A percentile compares a stretch with the other conserved stretches of the same genome.
These are phyloP conservation scores for Chaetodon trifascialis DNA, from an alignment of 2,113 vertebrate species.

Conservation along the genomic window DNA sequence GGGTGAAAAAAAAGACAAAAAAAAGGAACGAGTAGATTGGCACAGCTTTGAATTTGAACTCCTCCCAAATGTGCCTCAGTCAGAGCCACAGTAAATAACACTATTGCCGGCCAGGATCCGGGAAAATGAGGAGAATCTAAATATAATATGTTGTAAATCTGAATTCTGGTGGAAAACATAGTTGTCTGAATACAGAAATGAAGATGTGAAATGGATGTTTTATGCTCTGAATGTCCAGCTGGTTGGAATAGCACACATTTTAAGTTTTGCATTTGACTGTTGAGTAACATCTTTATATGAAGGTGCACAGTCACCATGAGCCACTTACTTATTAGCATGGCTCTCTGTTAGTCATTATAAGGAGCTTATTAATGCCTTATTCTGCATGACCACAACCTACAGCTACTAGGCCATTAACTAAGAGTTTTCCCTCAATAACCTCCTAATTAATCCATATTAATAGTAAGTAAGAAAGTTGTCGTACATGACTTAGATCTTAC, in stretches of 20 bases:
- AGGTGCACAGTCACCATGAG: too few species aligned
- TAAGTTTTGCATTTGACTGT: conserved; percentile 3
- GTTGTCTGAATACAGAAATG: conserved; percentile 37
- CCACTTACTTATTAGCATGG: too few species aligned
- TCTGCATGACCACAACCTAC: too few species aligned
- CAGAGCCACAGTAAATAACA: conserved; percentile 84
- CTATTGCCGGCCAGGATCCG: conserved; percentile 77
- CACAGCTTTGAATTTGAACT: conserved; percentile 85
- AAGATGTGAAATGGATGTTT: conserved; percentile 33
- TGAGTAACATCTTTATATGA: not conserved
- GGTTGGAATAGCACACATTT: not conserved
- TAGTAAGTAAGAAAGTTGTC: too few species aligned
- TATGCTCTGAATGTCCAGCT: not conserved
- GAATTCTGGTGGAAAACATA: conserved; percentile 46
- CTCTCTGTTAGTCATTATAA: too few species aligned
- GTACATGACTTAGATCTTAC: too few species aligned
- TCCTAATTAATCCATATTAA: too few species aligned
- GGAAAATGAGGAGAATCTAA: conserved; percentile 78
- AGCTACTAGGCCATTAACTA: too few species aligned
- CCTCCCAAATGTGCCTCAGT: conserved; percentile 86
- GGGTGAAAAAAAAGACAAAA: conserved; percentile 59
- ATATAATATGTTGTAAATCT: conserved; percentile 75
- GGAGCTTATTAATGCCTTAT: too few species aligned
- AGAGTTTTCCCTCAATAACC: too few species aligned
- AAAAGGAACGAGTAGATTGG: conserved; percentile 81